A percentile compares a stretch with the other conserved stretches of the same genome.
Evolutionary conservation across 2,113 vertebrate species (phyloP).

Genomic region (Neodontobutis hainanensis): DNA sequence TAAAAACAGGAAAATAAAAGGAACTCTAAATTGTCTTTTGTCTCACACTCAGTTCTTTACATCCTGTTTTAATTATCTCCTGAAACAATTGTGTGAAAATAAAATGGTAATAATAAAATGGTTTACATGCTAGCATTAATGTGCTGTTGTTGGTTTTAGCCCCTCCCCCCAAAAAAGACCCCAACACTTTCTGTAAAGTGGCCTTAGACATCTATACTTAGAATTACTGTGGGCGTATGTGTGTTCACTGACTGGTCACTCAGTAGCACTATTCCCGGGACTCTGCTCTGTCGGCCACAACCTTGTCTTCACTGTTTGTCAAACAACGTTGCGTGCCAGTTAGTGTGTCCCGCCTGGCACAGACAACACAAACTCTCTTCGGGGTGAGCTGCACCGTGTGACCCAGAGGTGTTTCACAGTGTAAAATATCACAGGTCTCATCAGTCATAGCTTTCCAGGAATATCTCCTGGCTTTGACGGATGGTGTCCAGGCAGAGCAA

Average conservation of each 20-base stretch:
- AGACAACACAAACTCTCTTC: slow-evolving; percentile 42
- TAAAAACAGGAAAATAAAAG: no score
- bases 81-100: no score
- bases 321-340: slow-evolving; percentile 60
- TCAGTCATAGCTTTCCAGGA: slow-evolving; percentile 54
- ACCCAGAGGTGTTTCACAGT: slow-evolving; percentile 54
- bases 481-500: not conserved
- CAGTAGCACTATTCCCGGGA: slow-evolving; percentile 63
- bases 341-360: slow-evolving; percentile 50
- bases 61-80: no score
- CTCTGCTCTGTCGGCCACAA: slow-evolving; percentile 60
- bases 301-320: slow-evolving; percentile 70
- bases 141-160: no score
- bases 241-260: slow-evolving; percentile 49
- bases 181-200: no score
- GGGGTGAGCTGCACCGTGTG: slow-evolving; percentile 41
- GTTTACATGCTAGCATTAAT: no score
- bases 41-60: no score
- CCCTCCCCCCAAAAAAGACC: no score
- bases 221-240: not conserved
- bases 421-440: slow-evolving; percentile 58
- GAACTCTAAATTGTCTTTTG: no score
- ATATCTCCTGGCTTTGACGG: slow-evolving; percentile 32
- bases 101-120: no score
- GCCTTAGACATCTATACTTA: no score